Conservation (phyloP, 2,113 vertebrate genomes). For the Callipepla squamata region DNA sequence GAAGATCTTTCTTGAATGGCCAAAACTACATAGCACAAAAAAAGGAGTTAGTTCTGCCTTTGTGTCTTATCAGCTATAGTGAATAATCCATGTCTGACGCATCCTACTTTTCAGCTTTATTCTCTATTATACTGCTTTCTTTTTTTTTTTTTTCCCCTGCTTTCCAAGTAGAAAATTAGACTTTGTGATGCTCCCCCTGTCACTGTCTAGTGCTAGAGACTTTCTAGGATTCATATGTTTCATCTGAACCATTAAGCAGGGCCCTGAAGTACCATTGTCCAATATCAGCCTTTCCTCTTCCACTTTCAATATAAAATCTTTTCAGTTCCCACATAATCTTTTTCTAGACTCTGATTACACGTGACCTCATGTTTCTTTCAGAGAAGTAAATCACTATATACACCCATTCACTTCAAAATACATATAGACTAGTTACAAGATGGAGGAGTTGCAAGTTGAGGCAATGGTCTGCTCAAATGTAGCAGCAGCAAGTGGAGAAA, state of each 20-base stretch:
- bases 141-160: accelerated
- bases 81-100: background rate
- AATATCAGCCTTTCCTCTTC: background rate
- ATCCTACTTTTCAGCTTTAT: background rate
- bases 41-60: background rate
- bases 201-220: background rate
- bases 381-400: background rate
- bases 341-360: background rate
- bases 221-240: background rate
- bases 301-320: background rate
- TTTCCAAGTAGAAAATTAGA: background rate
- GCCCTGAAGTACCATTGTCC: background rate
- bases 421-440: too few relatives aligned
- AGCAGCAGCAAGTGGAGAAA: too few relatives aligned
- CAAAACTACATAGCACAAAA: background rate
- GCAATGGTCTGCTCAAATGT: too few relatives aligned
- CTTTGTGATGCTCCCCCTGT: background rate
- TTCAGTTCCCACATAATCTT: background rate
- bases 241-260: background rate
- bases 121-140: background rate
- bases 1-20: background rate
- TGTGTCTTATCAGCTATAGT: background rate
- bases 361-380: background rate
- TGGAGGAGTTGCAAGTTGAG: too few relatives aligned
- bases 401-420: background rate